These are phyloP conservation scores for Tipula unca DNA, from an alignment of 2,888 invertebrate genomes.

Conservation along the genomic window DNA sequence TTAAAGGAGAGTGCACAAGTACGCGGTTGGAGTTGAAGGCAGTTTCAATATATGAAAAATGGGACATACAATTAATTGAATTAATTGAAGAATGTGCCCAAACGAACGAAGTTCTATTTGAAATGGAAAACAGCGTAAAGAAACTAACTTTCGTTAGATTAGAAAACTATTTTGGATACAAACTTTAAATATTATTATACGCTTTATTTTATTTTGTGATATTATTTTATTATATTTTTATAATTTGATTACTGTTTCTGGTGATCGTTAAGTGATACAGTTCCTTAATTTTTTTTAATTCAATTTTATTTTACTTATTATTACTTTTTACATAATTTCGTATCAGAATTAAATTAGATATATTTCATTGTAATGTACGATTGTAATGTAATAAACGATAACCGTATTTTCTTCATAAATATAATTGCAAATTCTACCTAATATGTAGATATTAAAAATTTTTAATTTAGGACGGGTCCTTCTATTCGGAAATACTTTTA, in stretches of 20 bases:
- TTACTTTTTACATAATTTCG: background rate
- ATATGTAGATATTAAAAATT: background rate
- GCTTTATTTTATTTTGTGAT: background rate
- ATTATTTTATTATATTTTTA: background rate
- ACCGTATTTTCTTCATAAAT: background rate
- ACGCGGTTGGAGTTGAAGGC: background rate
- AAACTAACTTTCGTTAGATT: background rate
- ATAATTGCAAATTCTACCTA: background rate
- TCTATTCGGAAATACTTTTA: background rate
- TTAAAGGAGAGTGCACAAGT: background rate
- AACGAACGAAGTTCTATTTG: background rate
- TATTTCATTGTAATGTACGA: background rate
- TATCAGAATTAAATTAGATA: background rate
- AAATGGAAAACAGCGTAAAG: background rate
- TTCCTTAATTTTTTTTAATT: background rate
- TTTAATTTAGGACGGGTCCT: background rate
- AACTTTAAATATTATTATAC: background rate
- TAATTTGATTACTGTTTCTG: background rate
- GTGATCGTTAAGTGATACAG: background rate
- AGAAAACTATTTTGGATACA: background rate
- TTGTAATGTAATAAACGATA: background rate
- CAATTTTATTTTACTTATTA: background rate
- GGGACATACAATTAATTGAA: background rate
- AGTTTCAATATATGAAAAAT: background rate
- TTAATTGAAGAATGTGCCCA: background rate